These are phyloP conservation scores for Lepus townsendii DNA, from an alignment of 2,797 vertebrate species.

Conservation along the genomic window DNA sequence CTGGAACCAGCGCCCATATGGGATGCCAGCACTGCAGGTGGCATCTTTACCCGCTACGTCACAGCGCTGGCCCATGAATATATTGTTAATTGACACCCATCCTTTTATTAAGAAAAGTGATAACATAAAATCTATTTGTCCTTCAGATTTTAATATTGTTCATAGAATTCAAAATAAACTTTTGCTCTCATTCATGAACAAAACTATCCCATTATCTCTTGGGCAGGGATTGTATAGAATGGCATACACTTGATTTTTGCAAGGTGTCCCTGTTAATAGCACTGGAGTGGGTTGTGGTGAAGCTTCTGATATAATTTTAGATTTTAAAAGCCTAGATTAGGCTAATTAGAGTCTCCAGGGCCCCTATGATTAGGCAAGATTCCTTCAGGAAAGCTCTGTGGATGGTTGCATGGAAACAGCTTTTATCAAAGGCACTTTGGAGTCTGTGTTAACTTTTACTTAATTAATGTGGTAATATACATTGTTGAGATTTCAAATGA, in stretches of 20 bases:
- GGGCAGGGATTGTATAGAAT: neutral
- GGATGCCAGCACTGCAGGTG: no score
- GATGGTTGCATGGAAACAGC: neutral
- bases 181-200: neutral
- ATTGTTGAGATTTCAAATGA: slow-evolving; percentile 44
- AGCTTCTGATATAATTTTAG: slow-evolving; percentile 45
- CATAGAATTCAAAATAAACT: slow-evolving; percentile 40
- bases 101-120: slow-evolving; percentile 32
- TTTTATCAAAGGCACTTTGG: slow-evolving; percentile 51
- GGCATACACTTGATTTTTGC: neutral
- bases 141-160: slow-evolving; percentile 65
- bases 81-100: neutral
- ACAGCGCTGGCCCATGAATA: neutral
- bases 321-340: slow-evolving; percentile 44
- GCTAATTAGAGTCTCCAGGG: slow-evolving; percentile 14
- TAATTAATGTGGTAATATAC: slow-evolving; percentile 47
- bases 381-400: slow-evolving; percentile 29
- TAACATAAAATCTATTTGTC: neutral
- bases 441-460: slow-evolving; percentile 38
- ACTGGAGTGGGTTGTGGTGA: neutral
- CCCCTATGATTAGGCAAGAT: slow-evolving; percentile 43
- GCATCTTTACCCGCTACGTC: no score
- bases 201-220: slow-evolving; percentile 26
- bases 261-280: neutral
- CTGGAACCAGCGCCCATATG: no score